Base-by-base conservation (phyloP, 2,888 invertebrate species). In the Gandaritis pyraliata region DNA sequence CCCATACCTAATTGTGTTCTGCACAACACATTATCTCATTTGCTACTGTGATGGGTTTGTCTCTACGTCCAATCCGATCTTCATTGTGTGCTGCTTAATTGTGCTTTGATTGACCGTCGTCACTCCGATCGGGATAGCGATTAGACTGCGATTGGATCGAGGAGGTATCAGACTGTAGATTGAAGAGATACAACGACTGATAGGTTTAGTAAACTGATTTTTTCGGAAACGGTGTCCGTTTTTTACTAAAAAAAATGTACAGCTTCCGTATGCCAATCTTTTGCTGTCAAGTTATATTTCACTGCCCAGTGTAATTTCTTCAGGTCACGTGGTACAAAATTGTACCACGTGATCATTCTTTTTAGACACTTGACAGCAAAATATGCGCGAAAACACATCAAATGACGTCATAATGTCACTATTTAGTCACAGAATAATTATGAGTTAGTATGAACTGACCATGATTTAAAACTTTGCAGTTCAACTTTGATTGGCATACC, bases 141-240 rank as follows among this genome's bases (percentile, higher is more conserved):
- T 33, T 33, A 8, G 33, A 33, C 8, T 8, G 33, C 33, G 33
- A 33, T 33, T 33, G 33, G 82, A 83, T 82, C 82, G 80, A 82
- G 69, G 75, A 82, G 83, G 82, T 83, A 85, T 83, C 78, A 78
- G 80, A 70, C 77, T 76, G 80, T 73, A 78, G 82, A 85, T 78
- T 8, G 62, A 18, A n/a, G n/a, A 16, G 61, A 65, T 65, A 65
- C 55, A 53, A 12, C 16, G 6, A 59, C 50, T 62, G 64, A 54
- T 54, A 36, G 50, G 54, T 33, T 45, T 46, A 49, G 49, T 55
- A 41, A 43, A 10, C 16, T 8, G 43, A 43, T 43, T 43, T 16
- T 43, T 16, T 2, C 3, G 23, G 16, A 16, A 16, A 50, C 13
- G 8, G 30, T 30, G 5, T 7, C 47, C 29, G 29, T 30, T 13